These are phyloP conservation scores for Zoanthus gigantus DNA, from an alignment of 92 coral and sea anemone species.

Conservation along the genomic window DNA sequence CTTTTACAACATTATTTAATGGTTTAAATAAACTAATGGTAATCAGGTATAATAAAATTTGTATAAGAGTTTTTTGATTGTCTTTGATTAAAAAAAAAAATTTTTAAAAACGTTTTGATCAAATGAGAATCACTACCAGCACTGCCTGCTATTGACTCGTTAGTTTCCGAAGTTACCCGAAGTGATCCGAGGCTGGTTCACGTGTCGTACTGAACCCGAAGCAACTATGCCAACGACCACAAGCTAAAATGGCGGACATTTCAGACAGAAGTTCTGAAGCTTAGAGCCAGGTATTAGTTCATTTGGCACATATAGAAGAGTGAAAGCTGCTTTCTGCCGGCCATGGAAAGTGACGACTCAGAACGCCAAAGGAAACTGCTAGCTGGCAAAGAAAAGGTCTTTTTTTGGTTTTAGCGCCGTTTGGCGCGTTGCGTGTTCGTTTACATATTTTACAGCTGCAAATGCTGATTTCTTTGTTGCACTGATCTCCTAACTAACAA, in stretches of 20 bases:
- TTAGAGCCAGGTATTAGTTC: not conserved
- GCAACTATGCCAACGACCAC: conserved; percentile 50
- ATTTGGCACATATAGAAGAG: not conserved
- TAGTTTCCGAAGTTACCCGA: conserved; percentile 10
- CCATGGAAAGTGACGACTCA: conserved; percentile 96
- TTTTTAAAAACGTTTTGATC: too few species aligned
- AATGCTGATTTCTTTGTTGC: conserved; percentile 6
- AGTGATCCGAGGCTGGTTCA: conserved; percentile 40
- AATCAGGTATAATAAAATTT: too few species aligned
- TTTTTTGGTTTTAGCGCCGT: conserved; percentile 49
- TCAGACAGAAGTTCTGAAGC: not conserved
- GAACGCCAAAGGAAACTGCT: conserved; percentile 96
- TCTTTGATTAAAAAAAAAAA: too few species aligned
- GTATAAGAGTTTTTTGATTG: too few species aligned
- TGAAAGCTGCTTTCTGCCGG: conserved; percentile 2
- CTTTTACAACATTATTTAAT: too few species aligned
- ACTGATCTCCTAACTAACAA: conserved; percentile 14
- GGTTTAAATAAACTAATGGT: too few species aligned
- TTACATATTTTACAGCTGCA: conserved; percentile 22
- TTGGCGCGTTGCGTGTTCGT: conserved; percentile 83
- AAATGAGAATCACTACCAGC: too few species aligned
- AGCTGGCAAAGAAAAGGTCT: conserved; percentile 96
- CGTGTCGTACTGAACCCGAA: conserved; percentile 33
- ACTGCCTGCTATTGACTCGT: too few species aligned
- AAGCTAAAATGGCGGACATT: conserved; percentile 47